Base-by-base conservation (phyloP, 2,113 vertebrate species). In the Pungitius pungitius region DNA sequence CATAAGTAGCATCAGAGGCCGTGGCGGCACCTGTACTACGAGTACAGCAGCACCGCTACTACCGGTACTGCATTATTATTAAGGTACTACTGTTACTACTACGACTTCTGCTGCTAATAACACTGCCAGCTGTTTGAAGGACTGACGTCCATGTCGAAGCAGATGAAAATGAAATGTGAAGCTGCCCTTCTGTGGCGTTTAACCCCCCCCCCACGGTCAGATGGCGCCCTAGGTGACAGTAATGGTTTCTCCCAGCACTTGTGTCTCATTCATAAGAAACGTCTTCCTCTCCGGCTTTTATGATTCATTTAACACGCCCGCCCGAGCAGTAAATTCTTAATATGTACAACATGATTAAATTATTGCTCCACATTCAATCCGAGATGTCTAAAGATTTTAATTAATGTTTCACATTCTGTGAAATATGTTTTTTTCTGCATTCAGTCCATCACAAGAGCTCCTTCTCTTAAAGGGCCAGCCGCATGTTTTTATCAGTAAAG, bases 291-390 rank as follows among this genome's bases (percentile, higher is more conserved):
- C 13, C 43, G 59, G 7, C 33, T 52, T 65, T 60, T 45, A 66
- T 66, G 61, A 40, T 72, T 72, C 69, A 78, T 72, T 65, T 43
- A 72, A 43, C 76, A 22, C 54, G 70, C 26, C 59, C 18, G 70
- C 14, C 59, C 47, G 62, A 67, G 60, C 68, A 26, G 20, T 72
- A 60, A 54, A 72, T 78, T 65, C 76, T 72, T 72, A 66, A 72
- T 54, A 51, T 35, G 35, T 51, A 66, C 54, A 24, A 59, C 76
- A 78, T 78, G 76, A 59, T 78, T 72, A 43, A 78, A 72, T 78
- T 59, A 78, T 72, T 52, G 75, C 60, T 59, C 60, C 60, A 51
- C 59, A 37, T 70, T 49, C 20, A 51, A 64, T 18, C 30, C 30
- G 2, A 55, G 27, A 40, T 10, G 18, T 2, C 43, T 49, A 59